A percentile compares a stretch with the other conserved stretches of the same genome.
Conservation (phyloP, 2,888 invertebrate species). For the Ptilodon capucinus region DNA sequence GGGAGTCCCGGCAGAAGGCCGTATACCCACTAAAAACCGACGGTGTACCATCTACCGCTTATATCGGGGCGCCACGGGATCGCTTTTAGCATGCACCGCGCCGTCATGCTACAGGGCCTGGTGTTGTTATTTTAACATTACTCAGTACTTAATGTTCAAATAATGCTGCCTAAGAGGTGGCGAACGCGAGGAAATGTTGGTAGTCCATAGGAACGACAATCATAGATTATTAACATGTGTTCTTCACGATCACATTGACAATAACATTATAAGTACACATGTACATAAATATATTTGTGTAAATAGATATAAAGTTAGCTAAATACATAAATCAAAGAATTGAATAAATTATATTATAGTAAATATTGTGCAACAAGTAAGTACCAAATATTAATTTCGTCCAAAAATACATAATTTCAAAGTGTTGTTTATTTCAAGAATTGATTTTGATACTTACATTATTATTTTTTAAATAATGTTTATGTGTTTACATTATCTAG, state of each 20-base stretch:
- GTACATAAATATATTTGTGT: not conserved
- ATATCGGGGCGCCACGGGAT: too few relatives aligned
- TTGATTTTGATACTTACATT: not conserved
- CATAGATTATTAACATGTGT: too few relatives aligned
- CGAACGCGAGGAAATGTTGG: too few relatives aligned
- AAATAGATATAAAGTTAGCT: not conserved
- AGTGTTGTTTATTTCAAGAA: not conserved
- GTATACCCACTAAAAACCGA: too few relatives aligned
- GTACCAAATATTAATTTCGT: slow-evolving; percentile 1
- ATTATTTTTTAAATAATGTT: not conserved
- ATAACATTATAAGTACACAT: not conserved
- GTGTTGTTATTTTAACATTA: too few relatives aligned
- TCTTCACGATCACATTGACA: not conserved
- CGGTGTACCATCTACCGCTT: too few relatives aligned
- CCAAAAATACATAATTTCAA: slow-evolving; percentile 2
- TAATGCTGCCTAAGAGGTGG: too few relatives aligned
- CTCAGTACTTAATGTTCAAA: too few relatives aligned
- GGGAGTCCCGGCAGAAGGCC: too few relatives aligned
- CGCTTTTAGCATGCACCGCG: too few relatives aligned
- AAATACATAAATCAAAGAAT: not conserved
- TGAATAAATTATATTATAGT: not conserved
- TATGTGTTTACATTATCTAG: not conserved
- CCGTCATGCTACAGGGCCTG: too few relatives aligned
- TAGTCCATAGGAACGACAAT: too few relatives aligned
- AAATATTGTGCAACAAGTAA: not conserved